Evolutionary conservation across 92 coral and sea anemone species (phyloP), one percentile per base, ranked within the genome.

Genomic region (Epizoanthus scotinus): DNA sequence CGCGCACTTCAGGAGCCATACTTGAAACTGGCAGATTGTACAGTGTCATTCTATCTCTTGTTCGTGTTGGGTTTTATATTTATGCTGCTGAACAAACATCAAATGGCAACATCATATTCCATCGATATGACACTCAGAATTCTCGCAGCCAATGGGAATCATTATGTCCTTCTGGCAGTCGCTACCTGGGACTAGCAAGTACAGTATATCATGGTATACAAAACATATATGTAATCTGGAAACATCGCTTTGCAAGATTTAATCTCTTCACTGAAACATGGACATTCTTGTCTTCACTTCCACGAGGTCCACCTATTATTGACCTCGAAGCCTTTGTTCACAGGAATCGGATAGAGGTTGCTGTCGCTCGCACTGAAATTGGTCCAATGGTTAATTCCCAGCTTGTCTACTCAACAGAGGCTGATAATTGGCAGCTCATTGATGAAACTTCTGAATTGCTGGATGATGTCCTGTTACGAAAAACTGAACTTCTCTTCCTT

Each of bases 121-220:
- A 73, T n/a, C 78, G 78, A 73, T 56, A 73, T 56, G 57, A 73
- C n/a, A 73, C 78, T 18, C 64, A 54, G 20, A 55, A 28, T 54
- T 73, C 63, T 28, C 17, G 18, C 12, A 49, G 57, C 21, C 65
- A 28, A 3, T 56, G 78, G 78, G 78, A 73, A 53, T 73, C 78
- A 0, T 56, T 73, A 9, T 2, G 52, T 28, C 31, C 21, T 3
- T 73, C 78, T 8, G 31, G 10, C 17, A 14, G 15, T 54, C 10
- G 10, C 49, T 2, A 4, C 18, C 0, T 8, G 6, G 6, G 6
- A 27, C 18, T 3, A 15, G 65, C 78, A 5, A 17, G 63, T 18
- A 36, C 55, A 28, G 65, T 55, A 10, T 26, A 47, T 3, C 29
- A 3, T 19, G 78, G 78, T 29, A 18, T 56, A 19, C 65, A 56